Evolutionary conservation across 2,888 invertebrate species (phyloP).

Genomic region (Lasius platythorax): DNA sequence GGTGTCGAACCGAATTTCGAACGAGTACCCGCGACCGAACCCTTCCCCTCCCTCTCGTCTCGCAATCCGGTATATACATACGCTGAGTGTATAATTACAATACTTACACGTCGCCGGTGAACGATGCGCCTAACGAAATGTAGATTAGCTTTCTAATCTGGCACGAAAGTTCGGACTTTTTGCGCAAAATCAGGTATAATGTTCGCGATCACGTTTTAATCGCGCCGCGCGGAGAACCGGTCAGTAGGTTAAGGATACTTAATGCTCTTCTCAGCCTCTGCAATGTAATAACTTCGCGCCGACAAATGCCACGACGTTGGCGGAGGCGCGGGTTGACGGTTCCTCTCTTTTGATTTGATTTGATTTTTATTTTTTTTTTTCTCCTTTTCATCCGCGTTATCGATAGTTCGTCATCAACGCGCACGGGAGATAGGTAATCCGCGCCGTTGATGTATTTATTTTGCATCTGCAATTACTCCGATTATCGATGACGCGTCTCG

Average conservation of each 20-base stretch:
- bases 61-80: constrained; percentile 43
- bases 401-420: constrained; percentile 40
- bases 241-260: constrained; percentile 84
- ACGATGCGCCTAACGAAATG: constrained; percentile 67
- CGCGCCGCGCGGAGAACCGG: constrained; percentile 76
- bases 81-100: constrained; percentile 46
- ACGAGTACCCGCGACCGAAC: not conserved
- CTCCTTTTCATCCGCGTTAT: constrained; percentile 15
- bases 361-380: constrained; percentile 7
- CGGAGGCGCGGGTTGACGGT: constrained; percentile 3
- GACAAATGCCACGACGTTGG: constrained; percentile 59
- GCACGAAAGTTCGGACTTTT: constrained; percentile 74
- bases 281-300: constrained; percentile 66
- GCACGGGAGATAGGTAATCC: constrained; percentile 43
- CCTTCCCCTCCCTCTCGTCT: not conserved
- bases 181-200: constrained; percentile 71
- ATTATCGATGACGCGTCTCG: constrained; percentile 46
- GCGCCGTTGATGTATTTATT: constrained; percentile 37
- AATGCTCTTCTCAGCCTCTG: constrained; percentile 65
- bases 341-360: constrained; percentile 15
- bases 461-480: constrained; percentile 56
- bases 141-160: constrained; percentile 77
- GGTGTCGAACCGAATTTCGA: constrained; percentile 19
- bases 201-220: constrained; percentile 76
- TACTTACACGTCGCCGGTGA: constrained; percentile 52